Conservation (phyloP, 2,797 vertebrate genomes). For the Remorina albescens region DNA sequence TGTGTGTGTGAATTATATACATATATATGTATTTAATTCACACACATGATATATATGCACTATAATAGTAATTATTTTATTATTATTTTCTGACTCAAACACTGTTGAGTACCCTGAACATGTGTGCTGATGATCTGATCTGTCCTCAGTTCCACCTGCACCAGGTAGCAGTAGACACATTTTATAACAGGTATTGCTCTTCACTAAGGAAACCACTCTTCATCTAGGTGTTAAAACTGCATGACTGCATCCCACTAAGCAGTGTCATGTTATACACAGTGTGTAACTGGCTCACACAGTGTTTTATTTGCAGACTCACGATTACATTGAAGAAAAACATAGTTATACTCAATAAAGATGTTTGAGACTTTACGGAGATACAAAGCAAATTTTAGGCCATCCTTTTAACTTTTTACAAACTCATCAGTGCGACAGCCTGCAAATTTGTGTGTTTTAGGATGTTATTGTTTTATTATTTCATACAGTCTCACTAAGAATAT, state of each 20-base stretch:
- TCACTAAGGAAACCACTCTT: not conserved
- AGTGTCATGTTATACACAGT: not conserved
- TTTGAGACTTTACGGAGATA: not conserved
- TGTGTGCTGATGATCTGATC: constrained; percentile 23
- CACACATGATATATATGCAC: no score
- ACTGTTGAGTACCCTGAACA: constrained; percentile 13
- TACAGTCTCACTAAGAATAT: not conserved
- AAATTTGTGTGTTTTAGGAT: no score
- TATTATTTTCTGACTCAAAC: no score
- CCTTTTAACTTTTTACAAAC: not conserved
- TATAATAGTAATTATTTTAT: no score
- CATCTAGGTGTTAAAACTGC: not conserved
- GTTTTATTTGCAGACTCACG: not conserved
- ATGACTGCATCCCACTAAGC: not conserved
- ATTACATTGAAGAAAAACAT: not conserved
- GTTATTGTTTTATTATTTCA: not conserved
- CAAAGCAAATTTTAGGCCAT: not conserved
- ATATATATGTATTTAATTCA: no score
- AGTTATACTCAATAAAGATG: not conserved
- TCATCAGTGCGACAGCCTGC: no score
- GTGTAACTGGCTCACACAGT: no score
- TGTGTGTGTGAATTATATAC: no score
- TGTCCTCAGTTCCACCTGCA: not conserved
- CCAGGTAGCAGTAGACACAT: not conserved
- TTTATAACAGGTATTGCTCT: not conserved